phyloP scores from a whole-genome alignment of 2,797 vertebrate genomes.

The Otus scops region DNA sequence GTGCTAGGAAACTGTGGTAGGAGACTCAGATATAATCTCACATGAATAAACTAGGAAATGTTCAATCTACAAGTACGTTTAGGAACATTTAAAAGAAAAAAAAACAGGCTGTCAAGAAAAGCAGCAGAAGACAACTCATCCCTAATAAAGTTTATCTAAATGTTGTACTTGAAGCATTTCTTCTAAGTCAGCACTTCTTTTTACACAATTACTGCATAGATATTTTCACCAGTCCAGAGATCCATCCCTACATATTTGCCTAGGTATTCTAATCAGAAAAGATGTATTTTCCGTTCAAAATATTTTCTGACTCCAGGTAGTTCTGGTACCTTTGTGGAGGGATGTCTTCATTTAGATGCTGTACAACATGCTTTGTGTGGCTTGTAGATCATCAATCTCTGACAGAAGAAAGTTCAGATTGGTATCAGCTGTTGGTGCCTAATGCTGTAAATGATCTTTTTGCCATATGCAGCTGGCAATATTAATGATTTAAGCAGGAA shows the following conservation, averaged over 20 bases:
- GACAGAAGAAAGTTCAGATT: background rate
- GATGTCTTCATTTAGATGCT: background rate
- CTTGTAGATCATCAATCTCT: background rate
- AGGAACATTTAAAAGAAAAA: background rate
- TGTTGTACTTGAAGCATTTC: background rate
- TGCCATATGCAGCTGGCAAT: background rate
- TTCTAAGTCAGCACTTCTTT: background rate
- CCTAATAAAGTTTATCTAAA: background rate
- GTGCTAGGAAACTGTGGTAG: background rate
- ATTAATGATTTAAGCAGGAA: background rate
- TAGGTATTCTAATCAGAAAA: background rate
- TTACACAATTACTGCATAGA: background rate
- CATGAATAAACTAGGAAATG: background rate
- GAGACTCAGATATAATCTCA: background rate
- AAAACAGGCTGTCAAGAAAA: background rate
- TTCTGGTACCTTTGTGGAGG: background rate
- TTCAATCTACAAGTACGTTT: background rate
- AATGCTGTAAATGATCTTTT: conserved; percentile 10
- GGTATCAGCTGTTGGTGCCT: background rate
- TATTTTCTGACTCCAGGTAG: background rate
- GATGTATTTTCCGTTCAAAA: background rate
- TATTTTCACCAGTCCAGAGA: background rate
- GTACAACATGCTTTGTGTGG: background rate
- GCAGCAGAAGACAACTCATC: background rate
- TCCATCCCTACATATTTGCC: background rate